Evolutionary conservation across 2,113 vertebrate genomes (phyloP).

Genomic region (Thryonomys swinderianus): DNA sequence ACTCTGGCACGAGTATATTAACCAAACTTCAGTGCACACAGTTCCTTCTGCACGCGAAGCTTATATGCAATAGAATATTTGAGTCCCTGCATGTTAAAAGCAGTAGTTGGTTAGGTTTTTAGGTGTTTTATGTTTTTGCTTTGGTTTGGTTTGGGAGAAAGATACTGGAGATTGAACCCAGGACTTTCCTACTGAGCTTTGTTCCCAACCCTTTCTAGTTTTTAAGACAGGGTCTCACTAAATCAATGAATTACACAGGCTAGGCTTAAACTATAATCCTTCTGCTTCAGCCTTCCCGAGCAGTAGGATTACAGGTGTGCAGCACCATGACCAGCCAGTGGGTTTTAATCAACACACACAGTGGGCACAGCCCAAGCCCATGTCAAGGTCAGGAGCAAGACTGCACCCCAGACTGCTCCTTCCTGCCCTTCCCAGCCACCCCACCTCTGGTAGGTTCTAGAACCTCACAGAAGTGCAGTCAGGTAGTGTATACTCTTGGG

Average conservation of each 20-base stretch:
- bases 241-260: background rate
- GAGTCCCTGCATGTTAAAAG: fast-evolving
- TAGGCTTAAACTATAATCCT: background rate
- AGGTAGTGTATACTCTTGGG: fast-evolving
- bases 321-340: background rate
- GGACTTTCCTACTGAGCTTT: background rate
- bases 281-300: background rate
- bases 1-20: fast-evolving
- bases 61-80: fast-evolving
- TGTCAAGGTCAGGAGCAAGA: background rate
- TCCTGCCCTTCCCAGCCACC: background rate
- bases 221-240: background rate
- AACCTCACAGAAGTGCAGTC: background rate
- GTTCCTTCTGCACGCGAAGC: background rate
- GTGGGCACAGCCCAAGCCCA: background rate
- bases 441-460: background rate
- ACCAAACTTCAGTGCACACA: fast-evolving
- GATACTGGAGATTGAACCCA: background rate
- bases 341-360: background rate
- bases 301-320: background rate
- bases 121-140: background rate
- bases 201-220: background rate
- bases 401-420: background rate
- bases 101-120: background rate
- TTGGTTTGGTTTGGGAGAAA: background rate